A percentile compares a stretch with the other conserved stretches of the same genome.
Evolutionary conservation across 2,113 vertebrate genomes (phyloP).

Genomic region (Hippocampus barbouri): DNA sequence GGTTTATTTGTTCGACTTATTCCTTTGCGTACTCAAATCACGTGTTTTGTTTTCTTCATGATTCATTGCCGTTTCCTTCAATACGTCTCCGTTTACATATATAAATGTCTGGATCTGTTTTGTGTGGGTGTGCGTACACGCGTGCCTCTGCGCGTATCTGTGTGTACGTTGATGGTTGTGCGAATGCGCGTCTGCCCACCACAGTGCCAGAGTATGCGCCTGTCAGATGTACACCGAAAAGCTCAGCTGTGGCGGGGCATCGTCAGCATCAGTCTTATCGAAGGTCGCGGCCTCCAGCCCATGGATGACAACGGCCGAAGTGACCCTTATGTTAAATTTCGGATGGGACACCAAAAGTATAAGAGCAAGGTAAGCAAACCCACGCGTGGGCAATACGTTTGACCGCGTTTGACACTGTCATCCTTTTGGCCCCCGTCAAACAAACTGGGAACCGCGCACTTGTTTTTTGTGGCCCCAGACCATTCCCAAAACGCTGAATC

Average conservation of each 20-base stretch:
- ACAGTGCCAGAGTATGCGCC: constrained; percentile 89
- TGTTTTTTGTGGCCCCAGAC: constrained; percentile 68
- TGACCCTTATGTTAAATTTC: constrained; percentile 94
- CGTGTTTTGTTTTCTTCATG: constrained; percentile 25
- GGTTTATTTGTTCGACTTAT: constrained; percentile 12
- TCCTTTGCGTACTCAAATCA: constrained; percentile 24
- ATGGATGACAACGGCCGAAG: constrained; percentile 92
- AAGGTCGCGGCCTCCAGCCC: constrained; percentile 83
- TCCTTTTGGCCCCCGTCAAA: neutral
- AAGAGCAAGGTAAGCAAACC: constrained; percentile 88
- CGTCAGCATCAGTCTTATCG: constrained; percentile 91
- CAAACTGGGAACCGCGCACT: neutral
- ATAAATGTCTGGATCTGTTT: constrained; percentile 14
- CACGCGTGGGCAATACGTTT: no score
- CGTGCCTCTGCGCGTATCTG: constrained; percentile 18
- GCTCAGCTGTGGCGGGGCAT: constrained; percentile 94
- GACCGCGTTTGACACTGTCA: neutral
- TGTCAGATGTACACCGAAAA: constrained; percentile 90
- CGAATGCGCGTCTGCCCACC: constrained; percentile 34
- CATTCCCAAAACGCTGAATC: constrained; percentile 91
- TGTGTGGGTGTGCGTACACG: neutral
- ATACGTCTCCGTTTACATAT: neutral
- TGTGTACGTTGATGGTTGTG: constrained; percentile 28
- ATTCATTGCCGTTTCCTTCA: constrained; percentile 4
- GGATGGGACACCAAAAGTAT: constrained; percentile 93